phyloP scores from a whole-genome alignment of 1,140 invertebrate genomes.

The Laupala kohalensis region DNA sequence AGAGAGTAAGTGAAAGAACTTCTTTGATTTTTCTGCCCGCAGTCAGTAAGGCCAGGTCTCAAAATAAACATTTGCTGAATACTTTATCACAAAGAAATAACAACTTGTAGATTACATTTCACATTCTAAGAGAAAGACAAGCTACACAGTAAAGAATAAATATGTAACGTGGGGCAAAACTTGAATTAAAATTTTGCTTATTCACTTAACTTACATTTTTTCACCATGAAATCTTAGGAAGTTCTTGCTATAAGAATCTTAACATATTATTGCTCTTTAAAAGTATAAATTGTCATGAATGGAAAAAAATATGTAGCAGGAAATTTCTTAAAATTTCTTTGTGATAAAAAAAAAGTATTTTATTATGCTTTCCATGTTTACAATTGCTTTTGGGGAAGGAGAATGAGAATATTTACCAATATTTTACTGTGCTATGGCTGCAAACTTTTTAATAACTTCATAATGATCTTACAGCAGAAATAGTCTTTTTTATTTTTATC shows the following conservation, averaged over 20 bases:
- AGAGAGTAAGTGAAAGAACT: slow-evolving; percentile 12
- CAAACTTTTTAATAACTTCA: not conserved
- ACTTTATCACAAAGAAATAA: slow-evolving; percentile 1
- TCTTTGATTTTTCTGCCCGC: slow-evolving; percentile 6
- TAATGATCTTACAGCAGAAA: not conserved
- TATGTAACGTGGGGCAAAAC: too few species aligned
- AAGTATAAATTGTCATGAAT: not conserved
- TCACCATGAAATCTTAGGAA: too few species aligned
- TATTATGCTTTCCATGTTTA: not conserved
- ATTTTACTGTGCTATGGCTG: not conserved
- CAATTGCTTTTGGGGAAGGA: not conserved
- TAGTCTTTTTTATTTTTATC: not conserved
- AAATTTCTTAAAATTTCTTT: not conserved
- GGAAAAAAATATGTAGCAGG: not conserved
- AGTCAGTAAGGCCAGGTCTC: slow-evolving; percentile 11
- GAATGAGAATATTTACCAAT: not conserved
- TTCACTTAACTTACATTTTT: too few species aligned
- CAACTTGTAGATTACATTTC: too few species aligned
- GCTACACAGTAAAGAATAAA: too few species aligned
- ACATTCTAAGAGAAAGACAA: too few species aligned
- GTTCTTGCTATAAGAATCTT: too few species aligned
- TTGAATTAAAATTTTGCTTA: too few species aligned
- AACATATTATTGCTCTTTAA: too few species aligned
- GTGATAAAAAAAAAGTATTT: not conserved
- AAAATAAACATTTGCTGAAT: not conserved